Percentiles rank a stretch among this genome's conserved stretches.
These are phyloP conservation scores for Merops nubicus DNA, from an alignment of 2,113 vertebrate species.

Conservation along the genomic window DNA sequence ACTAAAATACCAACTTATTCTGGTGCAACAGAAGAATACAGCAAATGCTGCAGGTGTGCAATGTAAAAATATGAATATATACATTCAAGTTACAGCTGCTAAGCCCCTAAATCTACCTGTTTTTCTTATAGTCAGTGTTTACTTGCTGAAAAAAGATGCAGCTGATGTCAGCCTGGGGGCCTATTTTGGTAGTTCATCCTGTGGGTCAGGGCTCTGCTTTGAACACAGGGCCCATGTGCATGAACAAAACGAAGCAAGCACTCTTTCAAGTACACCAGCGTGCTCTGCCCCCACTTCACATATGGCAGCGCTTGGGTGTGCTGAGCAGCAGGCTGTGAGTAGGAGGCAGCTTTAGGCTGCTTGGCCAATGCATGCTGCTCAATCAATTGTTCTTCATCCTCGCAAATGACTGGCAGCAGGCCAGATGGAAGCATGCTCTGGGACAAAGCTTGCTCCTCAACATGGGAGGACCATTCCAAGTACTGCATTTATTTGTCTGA, in stretches of 20 bases:
- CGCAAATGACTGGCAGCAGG: not conserved
- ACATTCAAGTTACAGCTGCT: not conserved
- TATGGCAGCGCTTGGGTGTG: not conserved
- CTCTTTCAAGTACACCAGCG: fast-evolving
- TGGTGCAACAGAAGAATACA: not conserved
- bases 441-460: not conserved
- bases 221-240: not conserved
- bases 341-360: constrained; percentile 33
- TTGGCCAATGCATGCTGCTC: constrained; percentile 3
- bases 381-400: not conserved
- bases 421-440: not conserved
- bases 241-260: not conserved
- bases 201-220: not conserved
- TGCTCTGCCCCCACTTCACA: constrained; percentile 32
- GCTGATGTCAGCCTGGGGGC: not conserved
- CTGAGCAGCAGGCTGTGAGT: constrained; percentile 12
- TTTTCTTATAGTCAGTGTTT: not conserved
- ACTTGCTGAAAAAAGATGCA: not conserved
- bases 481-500: not conserved
- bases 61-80: not conserved
- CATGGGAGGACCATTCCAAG: not conserved
- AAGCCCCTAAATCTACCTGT: not conserved
- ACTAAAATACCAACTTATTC: not conserved
- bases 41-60: not conserved
- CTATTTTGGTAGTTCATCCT: not conserved